Conservation (phyloP, 1,140 invertebrate genomes). For the Euwallacea similis region DNA sequence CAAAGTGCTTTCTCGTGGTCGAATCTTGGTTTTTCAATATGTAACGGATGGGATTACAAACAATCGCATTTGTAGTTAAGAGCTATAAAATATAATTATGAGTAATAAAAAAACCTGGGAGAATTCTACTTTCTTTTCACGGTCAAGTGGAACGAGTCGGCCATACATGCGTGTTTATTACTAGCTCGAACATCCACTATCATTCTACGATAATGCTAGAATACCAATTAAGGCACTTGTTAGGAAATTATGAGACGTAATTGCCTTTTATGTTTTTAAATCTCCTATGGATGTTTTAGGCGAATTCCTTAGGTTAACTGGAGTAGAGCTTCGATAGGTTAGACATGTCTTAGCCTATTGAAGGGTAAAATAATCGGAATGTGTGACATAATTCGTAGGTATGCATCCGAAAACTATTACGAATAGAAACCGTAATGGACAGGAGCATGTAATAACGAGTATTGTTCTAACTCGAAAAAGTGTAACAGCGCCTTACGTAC, state of each 20-base stretch:
- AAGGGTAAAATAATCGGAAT: too few species aligned
- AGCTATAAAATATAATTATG: slow-evolving; percentile 21
- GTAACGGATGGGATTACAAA: background rate
- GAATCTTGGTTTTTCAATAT: background rate
- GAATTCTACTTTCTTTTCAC: slow-evolving; percentile 33
- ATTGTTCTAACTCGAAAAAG: slow-evolving; percentile 6
- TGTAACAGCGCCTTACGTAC: background rate
- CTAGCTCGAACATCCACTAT: slow-evolving; percentile 12
- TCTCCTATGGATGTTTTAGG: background rate
- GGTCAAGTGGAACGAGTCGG: slow-evolving; percentile 22
- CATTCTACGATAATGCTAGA: slow-evolving; percentile 19
- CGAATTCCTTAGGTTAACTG: too few species aligned
- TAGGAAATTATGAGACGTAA: slow-evolving; percentile 20
- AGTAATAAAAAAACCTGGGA: slow-evolving; percentile 17
- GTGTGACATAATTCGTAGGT: too few species aligned
- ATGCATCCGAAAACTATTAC: too few species aligned
- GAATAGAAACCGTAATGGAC: too few species aligned
- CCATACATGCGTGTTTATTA: slow-evolving; percentile 24
- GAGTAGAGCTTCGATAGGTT: too few species aligned
- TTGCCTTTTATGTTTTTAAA: slow-evolving; percentile 12
- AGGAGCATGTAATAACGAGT: background rate
- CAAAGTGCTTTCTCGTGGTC: too few species aligned
- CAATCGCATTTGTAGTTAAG: slow-evolving; percentile 10
- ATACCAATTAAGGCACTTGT: slow-evolving; percentile 18
- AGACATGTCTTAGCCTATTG: too few species aligned